A percentile compares a stretch with the other conserved stretches of the same genome.
These are phyloP conservation scores for Parotocinclus haroldoi DNA, from an alignment of 2,797 vertebrate genomes.

Conservation along the genomic window DNA sequence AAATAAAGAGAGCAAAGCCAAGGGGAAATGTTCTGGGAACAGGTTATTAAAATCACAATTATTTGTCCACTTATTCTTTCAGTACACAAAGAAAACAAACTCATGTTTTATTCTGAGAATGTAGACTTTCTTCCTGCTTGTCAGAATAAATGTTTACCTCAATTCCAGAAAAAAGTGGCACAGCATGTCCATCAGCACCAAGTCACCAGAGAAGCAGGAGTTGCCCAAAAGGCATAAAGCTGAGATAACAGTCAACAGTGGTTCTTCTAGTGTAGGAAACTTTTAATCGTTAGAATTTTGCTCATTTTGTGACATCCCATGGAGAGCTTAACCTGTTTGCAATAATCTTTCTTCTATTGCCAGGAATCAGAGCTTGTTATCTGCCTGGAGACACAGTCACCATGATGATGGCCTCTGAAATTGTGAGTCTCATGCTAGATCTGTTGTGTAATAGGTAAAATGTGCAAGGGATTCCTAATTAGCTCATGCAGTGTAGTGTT, in stretches of 20 bases:
- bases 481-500: too few species aligned
- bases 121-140: too few species aligned
- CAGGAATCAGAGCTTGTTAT: constrained; percentile 64
- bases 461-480: too few species aligned
- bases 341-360: constrained; percentile 42
- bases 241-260: constrained; percentile 21
- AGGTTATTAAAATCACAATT: constrained; percentile 50
- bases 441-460: too few species aligned
- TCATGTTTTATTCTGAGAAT: not conserved
- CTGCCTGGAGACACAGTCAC: constrained; percentile 56
- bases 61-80: not conserved
- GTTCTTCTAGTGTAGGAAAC: constrained; percentile 48
- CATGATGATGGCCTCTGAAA: constrained; percentile 20
- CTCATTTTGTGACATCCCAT: not conserved
- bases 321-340: not conserved
- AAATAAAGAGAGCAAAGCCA: constrained; percentile 54
- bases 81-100: too few species aligned
- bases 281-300: not conserved
- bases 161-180: constrained; percentile 41
- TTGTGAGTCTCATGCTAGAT: not conserved
- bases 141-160: not conserved
- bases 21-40: constrained; percentile 61
- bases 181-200: constrained; percentile 36
- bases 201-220: constrained; percentile 38
- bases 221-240: constrained; percentile 15